Conservation (phyloP, 2,797 vertebrate species). For the Sciurus carolinensis region DNA sequence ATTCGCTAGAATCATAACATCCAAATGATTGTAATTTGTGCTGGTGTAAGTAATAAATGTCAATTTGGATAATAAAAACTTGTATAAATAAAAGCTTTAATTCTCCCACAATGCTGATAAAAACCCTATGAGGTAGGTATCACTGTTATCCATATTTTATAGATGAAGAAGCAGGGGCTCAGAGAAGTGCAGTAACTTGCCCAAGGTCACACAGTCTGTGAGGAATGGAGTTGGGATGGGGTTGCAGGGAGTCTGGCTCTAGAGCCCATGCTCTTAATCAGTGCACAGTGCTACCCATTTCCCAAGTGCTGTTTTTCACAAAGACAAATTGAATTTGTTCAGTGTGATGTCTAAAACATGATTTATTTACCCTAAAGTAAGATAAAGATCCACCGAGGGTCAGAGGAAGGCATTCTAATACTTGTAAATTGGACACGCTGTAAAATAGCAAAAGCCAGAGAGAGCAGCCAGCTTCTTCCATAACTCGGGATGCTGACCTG, state of each 20-base stretch:
- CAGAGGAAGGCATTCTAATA: conserved; percentile 78
- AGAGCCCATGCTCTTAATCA: conserved; percentile 13
- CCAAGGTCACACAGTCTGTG: background rate
- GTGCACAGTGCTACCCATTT: conserved; percentile 33
- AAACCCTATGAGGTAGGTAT: background rate
- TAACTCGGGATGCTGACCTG: background rate
- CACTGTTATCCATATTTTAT: background rate
- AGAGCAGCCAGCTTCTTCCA: background rate
- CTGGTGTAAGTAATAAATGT: background rate
- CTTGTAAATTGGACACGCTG: conserved; percentile 74
- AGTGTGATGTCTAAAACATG: conserved; percentile 73
- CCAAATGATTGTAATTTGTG: background rate
- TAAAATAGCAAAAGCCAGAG: conserved; percentile 53
- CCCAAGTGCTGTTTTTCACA: conserved; percentile 76
- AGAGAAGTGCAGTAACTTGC: background rate
- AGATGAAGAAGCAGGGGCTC: background rate
- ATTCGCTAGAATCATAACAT: background rate
- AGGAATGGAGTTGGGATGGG: accelerated
- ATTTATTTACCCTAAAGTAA: conserved; percentile 79
- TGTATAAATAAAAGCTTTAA: background rate
- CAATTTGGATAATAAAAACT: background rate
- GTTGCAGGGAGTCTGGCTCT: background rate
- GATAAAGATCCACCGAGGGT: conserved; percentile 76
- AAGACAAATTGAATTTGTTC: conserved; percentile 83
- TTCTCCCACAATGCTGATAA: background rate